These are phyloP conservation scores for Calyptomena viridis DNA, from an alignment of 2,113 vertebrate genomes.

Conservation along the genomic window DNA sequence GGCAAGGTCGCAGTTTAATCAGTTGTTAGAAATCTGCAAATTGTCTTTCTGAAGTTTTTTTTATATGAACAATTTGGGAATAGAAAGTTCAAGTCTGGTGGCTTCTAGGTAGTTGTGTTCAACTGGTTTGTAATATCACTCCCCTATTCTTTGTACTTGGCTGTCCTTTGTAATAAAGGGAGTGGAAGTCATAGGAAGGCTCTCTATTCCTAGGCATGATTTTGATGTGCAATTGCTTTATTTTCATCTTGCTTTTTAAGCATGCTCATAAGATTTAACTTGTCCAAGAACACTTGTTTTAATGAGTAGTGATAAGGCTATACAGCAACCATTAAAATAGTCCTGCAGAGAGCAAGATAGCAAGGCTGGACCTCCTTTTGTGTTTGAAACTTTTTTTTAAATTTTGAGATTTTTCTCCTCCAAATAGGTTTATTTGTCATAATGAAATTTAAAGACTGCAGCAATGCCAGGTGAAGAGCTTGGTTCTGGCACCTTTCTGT, in stretches of 20 bases:
- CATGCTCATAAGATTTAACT: not conserved
- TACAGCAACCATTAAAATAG: not conserved
- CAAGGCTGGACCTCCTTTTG: not conserved
- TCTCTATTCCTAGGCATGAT: not conserved
- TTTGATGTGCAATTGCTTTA: not conserved
- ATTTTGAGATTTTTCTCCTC: too few relatives aligned
- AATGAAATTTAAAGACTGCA: not conserved
- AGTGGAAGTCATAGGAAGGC: not conserved
- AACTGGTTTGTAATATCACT: not conserved
- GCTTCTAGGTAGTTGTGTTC: not conserved
- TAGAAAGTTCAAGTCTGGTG: not conserved
- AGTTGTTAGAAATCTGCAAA: not conserved
- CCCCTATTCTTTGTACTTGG: not conserved
- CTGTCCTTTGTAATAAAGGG: not conserved
- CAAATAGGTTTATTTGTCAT: not conserved
- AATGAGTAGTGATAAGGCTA: not conserved
- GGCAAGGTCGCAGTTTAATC: not conserved
- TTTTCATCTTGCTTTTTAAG: not conserved
- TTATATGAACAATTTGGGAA: not conserved
- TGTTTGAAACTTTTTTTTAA: not conserved
- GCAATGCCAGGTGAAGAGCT: not conserved
- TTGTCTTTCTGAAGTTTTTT: not conserved
- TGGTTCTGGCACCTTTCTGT: not conserved
- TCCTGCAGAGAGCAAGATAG: not conserved
- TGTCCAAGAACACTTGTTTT: not conserved